Base-by-base conservation (phyloP, 1,140 invertebrate genomes). In the Globodera rostochiensis region DNA sequence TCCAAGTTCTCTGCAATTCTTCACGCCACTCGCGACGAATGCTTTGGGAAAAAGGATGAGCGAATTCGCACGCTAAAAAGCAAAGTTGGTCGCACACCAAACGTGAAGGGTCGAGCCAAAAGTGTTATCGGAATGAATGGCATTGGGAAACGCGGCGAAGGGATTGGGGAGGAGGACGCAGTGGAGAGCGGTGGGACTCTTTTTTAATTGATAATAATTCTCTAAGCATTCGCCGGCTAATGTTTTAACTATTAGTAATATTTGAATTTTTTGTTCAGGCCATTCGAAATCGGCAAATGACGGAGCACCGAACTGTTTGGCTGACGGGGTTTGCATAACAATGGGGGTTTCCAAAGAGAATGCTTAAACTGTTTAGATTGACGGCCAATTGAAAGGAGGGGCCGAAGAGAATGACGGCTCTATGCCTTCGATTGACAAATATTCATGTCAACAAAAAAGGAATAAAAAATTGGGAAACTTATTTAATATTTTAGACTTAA, bases 21-120 rank as follows among this genome's bases (percentile, higher is more conserved):
- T 13, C 79, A 80, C 45, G 6, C 53, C 21, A 57, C 47, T 57
- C 70, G 79, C 25, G 79, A 80, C 6, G 70, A 74, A 50, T 80
- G 79, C 47, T 80, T 80, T 74, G 79, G 79, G 25, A 21, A 53
- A 7, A 80, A 71, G 49, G 73, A 57, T 3, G 73, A 80, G 46
- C 60, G 76, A 60, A 60, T 53, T 7, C 11, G 50, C 11, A 13
- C 50, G 5, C 50, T 53, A 4, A 7, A 53, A 53, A 50, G 2
- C 49, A 50, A 60, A 15, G 9, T 13, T 4, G 19, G 19, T 60
- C 11, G 57, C 11, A 8, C 5, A 19, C 5, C 57, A 5, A 19
- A 60, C 9, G 19, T 11, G 15, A 60, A 60, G 19, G 11, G 13
- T 5, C 11, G 11, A 19, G 19, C 11, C 11, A 60, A 60, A 60